Percentiles rank a stretch among this genome's conserved stretches.
Conservation (phyloP, 2,797 vertebrate species). For the Amniataba percoides region DNA sequence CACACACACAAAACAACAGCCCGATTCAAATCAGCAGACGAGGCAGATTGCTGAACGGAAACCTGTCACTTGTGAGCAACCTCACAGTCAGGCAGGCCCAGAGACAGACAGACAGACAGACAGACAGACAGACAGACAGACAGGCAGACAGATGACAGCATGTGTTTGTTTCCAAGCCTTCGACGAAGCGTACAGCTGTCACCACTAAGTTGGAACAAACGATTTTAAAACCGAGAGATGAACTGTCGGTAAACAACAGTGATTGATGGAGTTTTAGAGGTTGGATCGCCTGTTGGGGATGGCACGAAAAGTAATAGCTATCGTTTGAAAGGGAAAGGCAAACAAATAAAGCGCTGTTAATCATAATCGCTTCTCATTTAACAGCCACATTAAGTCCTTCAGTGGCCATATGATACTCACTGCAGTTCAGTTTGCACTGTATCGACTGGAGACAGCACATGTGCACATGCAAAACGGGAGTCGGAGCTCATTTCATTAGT, state of each 20-base stretch:
- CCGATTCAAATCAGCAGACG: slow-evolving; percentile 70
- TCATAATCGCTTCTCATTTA: slow-evolving; percentile 11
- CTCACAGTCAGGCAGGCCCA: slow-evolving; percentile 53
- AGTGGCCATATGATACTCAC: neutral
- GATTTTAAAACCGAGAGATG: slow-evolving; percentile 66
- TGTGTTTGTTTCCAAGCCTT: slow-evolving; percentile 70
- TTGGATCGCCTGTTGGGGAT: slow-evolving; percentile 26
- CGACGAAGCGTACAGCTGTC: slow-evolving; percentile 64
- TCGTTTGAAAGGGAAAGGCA: slow-evolving; percentile 15
- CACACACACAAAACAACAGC: slow-evolving; percentile 50
- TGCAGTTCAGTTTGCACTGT: slow-evolving; percentile 4
- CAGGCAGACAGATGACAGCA: slow-evolving; percentile 59
- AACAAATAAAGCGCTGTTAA: slow-evolving; percentile 18
- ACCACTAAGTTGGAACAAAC: slow-evolving; percentile 68
- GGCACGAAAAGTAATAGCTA: slow-evolving; percentile 19
- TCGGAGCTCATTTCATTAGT: neutral
- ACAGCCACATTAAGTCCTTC: slow-evolving; percentile 15
- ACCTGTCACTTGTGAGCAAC: slow-evolving; percentile 72
- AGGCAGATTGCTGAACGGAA: slow-evolving; percentile 69
- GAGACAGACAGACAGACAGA: slow-evolving; percentile 31
- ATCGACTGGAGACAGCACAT: neutral
- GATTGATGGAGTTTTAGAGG: slow-evolving; percentile 57
- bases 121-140: slow-evolving; percentile 46
- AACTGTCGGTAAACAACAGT: slow-evolving; percentile 69
- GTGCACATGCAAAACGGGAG: no score